These are phyloP conservation scores for Agrochola lychnidis DNA, from an alignment of 2,888 invertebrate genomes.

Conservation along the genomic window DNA sequence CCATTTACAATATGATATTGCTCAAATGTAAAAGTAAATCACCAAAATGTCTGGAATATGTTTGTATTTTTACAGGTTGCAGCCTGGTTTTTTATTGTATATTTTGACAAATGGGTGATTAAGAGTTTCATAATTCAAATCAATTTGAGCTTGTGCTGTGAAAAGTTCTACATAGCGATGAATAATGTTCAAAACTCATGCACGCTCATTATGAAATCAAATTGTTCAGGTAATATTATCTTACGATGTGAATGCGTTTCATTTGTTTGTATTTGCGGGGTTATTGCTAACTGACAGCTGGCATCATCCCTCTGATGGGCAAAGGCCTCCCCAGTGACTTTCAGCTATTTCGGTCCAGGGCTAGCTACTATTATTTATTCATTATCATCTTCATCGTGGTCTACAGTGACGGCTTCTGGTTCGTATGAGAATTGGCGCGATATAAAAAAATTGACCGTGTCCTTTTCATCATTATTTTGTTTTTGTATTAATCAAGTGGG, in stretches of 20 bases:
- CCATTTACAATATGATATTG: background rate
- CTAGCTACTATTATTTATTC: background rate
- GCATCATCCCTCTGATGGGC: background rate
- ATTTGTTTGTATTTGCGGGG: no score
- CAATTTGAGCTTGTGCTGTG: slow-evolving; percentile 25
- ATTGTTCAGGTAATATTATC: slow-evolving; percentile 20
- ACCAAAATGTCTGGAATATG: background rate
- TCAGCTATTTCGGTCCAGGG: background rate
- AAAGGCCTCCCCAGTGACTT: background rate
- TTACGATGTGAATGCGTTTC: no score
- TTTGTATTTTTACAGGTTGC: background rate
- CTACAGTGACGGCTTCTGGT: no score
- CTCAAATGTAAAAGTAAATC: no score
- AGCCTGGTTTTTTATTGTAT: background rate
- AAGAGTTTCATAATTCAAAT: slow-evolving; percentile 28
- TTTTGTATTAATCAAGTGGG: background rate
- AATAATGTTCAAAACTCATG: slow-evolving; percentile 14
- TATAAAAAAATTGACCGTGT: background rate
- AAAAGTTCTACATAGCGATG: slow-evolving; percentile 31
- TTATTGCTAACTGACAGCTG: no score
- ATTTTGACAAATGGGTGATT: slow-evolving; percentile 12
- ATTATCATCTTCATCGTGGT: background rate
- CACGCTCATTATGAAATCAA: slow-evolving; percentile 15
- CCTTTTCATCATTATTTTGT: no score
- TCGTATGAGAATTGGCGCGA: rapidly evolving